phyloP scores from a whole-genome alignment of 2,888 invertebrate species.

The Pristionchus exspectatus region DNA sequence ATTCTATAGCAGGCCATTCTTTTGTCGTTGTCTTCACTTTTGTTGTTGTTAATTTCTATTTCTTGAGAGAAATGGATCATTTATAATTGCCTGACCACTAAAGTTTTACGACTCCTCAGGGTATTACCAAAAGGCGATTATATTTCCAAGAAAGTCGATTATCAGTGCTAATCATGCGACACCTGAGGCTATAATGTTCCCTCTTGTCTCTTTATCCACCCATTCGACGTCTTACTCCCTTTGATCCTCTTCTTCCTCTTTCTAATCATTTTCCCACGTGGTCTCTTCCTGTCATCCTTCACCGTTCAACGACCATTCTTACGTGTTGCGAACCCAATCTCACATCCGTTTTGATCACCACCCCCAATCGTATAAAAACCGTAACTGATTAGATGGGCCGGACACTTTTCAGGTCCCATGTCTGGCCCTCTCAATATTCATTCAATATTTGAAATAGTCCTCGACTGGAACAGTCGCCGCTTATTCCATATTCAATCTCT shows the following conservation, averaged over 20 bases:
- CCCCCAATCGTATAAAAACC: background rate
- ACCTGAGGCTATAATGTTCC: conserved; percentile 10
- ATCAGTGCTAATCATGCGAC: conserved; percentile 1
- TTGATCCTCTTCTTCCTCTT: background rate
- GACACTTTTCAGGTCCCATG: background rate
- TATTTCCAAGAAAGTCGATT: background rate
- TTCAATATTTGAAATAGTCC: too few species aligned
- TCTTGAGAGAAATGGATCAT: background rate
- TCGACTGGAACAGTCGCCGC: too few species aligned
- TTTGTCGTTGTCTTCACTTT: background rate
- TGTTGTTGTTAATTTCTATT: background rate
- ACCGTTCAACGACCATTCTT: background rate
- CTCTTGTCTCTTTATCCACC: background rate
- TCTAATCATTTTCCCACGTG: conserved; percentile 11
- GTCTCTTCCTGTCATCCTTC: background rate
- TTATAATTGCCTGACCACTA: background rate
- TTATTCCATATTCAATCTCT: too few species aligned
- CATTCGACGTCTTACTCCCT: background rate
- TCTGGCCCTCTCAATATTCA: background rate
- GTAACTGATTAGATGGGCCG: background rate
- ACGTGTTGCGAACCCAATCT: background rate
- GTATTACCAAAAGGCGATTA: background rate
- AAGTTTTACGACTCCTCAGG: background rate
- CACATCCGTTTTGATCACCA: background rate
- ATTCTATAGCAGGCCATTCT: background rate